These are phyloP conservation scores for Sciaenops ocellatus DNA, from an alignment of 2,797 vertebrate genomes.

Conservation along the genomic window DNA sequence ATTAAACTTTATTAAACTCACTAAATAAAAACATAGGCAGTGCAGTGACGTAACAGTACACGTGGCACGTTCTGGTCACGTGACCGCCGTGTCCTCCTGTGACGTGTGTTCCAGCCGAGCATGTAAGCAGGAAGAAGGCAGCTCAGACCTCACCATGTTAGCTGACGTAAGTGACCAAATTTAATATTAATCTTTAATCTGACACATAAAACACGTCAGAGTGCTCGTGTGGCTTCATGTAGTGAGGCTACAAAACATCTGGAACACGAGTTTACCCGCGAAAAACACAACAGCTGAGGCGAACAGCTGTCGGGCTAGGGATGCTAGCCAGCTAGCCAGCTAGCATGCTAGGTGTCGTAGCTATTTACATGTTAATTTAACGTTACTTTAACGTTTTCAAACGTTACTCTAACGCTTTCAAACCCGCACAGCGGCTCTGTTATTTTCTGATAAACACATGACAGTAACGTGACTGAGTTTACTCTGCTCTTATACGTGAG, in stretches of 20 bases:
- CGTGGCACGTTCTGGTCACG: conserved; percentile 39
- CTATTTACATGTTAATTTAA: background rate
- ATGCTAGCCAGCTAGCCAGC: conserved; percentile 31
- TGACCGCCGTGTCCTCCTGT: conserved; percentile 6
- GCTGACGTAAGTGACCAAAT: conserved; percentile 62
- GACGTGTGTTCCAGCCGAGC: conserved; percentile 53
- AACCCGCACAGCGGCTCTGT: rapidly evolving
- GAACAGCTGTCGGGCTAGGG: background rate
- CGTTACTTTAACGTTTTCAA: no score
- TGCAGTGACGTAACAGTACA: background rate
- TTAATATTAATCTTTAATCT: rapidly evolving
- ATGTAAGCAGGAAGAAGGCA: conserved; percentile 66
- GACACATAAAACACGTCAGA: rapidly evolving
- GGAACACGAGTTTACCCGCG: rapidly evolving
- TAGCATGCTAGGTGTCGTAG: conserved; percentile 34
- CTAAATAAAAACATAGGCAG: background rate
- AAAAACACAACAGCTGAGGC: background rate
- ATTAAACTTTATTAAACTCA: background rate
- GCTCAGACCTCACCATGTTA: conserved; percentile 60
- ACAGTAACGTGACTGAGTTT: background rate
- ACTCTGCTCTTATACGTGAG: rapidly evolving
- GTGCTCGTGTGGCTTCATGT: rapidly evolving
- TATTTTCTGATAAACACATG: rapidly evolving
- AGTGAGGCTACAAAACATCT: rapidly evolving
- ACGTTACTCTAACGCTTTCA: no score